A percentile compares a stretch with the other conserved stretches of the same genome.
Evolutionary conservation across 1,140 invertebrate species (phyloP).

Genomic region (Frieseomelitta varia): DNA sequence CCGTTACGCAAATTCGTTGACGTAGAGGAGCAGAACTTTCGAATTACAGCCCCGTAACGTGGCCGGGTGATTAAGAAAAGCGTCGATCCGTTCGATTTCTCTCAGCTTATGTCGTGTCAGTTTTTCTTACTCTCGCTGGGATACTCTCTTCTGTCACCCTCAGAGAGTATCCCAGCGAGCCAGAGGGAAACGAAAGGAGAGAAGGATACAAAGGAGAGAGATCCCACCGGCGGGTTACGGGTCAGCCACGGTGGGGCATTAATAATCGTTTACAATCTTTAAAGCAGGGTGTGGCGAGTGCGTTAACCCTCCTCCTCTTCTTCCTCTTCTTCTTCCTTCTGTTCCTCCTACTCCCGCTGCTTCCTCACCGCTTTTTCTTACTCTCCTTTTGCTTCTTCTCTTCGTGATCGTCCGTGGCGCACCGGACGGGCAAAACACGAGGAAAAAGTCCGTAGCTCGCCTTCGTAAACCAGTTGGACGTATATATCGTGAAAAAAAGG

Average conservation of each 20-base stretch:
- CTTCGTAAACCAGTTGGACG: constrained; percentile 56
- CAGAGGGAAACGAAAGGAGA: too few species aligned
- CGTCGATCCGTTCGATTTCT: constrained; percentile 55
- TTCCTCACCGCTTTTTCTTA: constrained; percentile 42
- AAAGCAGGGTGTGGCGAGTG: constrained; percentile 73
- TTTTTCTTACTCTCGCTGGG: constrained; percentile 25
- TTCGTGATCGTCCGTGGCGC: constrained; percentile 32
- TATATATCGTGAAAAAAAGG: constrained; percentile 46
- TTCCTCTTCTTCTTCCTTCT: constrained; percentile 36
- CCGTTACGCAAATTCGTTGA: constrained; percentile 68
- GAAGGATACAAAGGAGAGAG: constrained; percentile 18
- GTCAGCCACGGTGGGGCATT: constrained; percentile 75
- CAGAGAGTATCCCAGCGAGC: too few species aligned
- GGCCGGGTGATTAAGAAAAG: constrained; percentile 65
- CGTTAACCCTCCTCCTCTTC: constrained; percentile 60
- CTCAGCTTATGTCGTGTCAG: constrained; percentile 7
- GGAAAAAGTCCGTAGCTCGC: constrained; percentile 27
- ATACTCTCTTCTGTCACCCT: too few species aligned
- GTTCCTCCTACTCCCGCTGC: constrained; percentile 8
- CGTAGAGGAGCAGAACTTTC: constrained; percentile 46
- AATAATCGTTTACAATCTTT: constrained; percentile 79
- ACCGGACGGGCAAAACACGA: constrained; percentile 38
- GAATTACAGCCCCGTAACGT: constrained; percentile 38
- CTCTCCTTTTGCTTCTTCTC: constrained; percentile 31
- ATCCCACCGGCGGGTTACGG: constrained; percentile 66